phyloP scores from a whole-genome alignment of 2,113 vertebrate genomes.

The Fulmarus glacialis region DNA sequence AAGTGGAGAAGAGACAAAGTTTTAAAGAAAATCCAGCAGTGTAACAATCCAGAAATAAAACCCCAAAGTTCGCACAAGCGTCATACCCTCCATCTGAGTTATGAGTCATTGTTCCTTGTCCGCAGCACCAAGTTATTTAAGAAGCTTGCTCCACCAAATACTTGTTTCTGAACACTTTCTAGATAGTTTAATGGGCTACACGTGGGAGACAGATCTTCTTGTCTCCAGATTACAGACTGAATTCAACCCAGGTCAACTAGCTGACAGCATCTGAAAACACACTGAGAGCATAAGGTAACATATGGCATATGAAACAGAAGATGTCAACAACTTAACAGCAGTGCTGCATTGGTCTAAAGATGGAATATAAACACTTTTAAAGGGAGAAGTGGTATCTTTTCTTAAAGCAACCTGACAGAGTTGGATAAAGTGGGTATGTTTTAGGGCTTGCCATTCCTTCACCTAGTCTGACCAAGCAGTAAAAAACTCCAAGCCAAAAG shows the following conservation, averaged over 20 bases:
- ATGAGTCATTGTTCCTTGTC: background rate
- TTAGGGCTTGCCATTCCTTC: background rate
- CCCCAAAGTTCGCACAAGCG: fast-evolving
- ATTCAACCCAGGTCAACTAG: background rate
- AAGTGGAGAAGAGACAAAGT: background rate
- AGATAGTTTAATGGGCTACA: background rate
- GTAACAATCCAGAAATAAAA: background rate
- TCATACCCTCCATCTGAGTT: background rate
- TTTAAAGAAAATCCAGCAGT: background rate
- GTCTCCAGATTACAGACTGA: background rate
- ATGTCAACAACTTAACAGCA: background rate
- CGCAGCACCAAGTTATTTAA: background rate
- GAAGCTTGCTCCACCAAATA: background rate
- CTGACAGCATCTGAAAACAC: background rate
- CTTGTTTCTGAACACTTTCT: background rate
- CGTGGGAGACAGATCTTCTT: background rate
- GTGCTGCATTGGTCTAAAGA: background rate
- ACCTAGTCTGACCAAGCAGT: background rate
- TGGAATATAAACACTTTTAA: background rate
- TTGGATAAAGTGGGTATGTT: fast-evolving
- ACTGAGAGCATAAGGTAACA: background rate
- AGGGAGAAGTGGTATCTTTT: background rate
- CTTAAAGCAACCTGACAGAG: background rate
- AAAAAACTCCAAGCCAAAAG: background rate
- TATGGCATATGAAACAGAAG: background rate